A percentile compares a stretch with the other conserved stretches of the same genome.
phyloP scores from a whole-genome alignment of 2,113 vertebrate genomes.

The Myotis brandtii region DNA sequence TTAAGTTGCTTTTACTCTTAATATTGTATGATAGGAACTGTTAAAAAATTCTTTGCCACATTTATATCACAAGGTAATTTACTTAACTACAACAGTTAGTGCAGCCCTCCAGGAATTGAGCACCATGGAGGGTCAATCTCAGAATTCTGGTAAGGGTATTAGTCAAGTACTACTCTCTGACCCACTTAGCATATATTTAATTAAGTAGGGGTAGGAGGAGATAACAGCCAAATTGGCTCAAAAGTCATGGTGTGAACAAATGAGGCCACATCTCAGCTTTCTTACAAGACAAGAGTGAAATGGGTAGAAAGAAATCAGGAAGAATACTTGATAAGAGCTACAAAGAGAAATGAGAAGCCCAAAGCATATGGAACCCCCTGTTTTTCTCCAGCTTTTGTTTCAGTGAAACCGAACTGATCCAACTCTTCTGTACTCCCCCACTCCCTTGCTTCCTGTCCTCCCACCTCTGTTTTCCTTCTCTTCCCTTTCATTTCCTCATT shows the following conservation, averaged over 20 bases:
- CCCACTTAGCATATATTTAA: not conserved
- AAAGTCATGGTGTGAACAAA: not conserved
- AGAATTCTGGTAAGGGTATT: not conserved
- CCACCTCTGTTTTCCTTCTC: not conserved
- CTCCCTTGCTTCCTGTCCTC: not conserved
- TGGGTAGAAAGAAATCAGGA: not conserved
- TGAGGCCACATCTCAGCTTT: not conserved
- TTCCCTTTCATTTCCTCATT: not conserved
- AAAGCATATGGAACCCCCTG: not conserved
- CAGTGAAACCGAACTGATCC: not conserved
- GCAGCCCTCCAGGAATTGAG: not conserved
- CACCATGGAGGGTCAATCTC: not conserved
- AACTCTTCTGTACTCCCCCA: not conserved
- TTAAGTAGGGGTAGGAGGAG: not conserved
- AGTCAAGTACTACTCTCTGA: not conserved
- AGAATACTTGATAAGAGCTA: not conserved
- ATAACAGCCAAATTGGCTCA: not conserved
- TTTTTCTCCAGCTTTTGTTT: not conserved
- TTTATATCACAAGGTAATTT: not conserved
- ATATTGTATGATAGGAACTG: not conserved
- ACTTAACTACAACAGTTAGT: not conserved
- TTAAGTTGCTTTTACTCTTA: not conserved
- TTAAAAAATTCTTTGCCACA: not conserved
- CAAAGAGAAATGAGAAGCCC: not conserved
- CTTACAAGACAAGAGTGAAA: not conserved